Evolutionary conservation across 2,888 invertebrate genomes (phyloP), one percentile per base, ranked within the genome.

Genomic region (Ornithoptera alexandrae): DNA sequence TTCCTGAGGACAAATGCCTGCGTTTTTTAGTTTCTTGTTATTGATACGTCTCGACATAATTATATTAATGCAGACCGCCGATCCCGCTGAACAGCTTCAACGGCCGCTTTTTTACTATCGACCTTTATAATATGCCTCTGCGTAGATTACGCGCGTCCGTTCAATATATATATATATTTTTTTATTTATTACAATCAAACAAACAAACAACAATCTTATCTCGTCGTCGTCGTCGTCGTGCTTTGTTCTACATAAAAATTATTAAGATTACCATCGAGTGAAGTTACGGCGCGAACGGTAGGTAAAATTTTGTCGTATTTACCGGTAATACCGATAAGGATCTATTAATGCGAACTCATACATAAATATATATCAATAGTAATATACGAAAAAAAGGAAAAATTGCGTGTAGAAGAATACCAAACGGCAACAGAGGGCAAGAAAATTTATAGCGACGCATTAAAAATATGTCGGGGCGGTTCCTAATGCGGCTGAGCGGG

Each of bases 401-500:
- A 67, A 70, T 60, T 56, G 63, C 61, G 39, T 30, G 69, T 71
- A 71, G 39, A 62, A 39, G 10, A 39, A 39, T 39, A 59, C 22
- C 24, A n/a, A 30, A 65, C 36, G 30, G 57, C 46, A 71, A 71
- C 70, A 63, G 72, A 80, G 81, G 84, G 81, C 80, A 80, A 83
- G 84, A 86, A 84, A 88, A 89, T 89, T 87, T 90, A 91, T 89
- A 82, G 86, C 88, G 81, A 82, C 78, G 84, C 85, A 86, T 90
- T 89, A 86, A 89, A 89, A 89, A 90, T 91, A 87, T 89, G 83
- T 86, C 85, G 83, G 83, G 86, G 84, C 85, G 82, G 84, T 81
- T 86, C 87, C 89, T 89, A 90, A 91, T 89, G 88, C 89, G 90
- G 90, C 89, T 89, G 90, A 83, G 88, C 87, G 86, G 91, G 91